phyloP scores from a whole-genome alignment of 2,888 invertebrate species.

The Clusia tigrina region DNA sequence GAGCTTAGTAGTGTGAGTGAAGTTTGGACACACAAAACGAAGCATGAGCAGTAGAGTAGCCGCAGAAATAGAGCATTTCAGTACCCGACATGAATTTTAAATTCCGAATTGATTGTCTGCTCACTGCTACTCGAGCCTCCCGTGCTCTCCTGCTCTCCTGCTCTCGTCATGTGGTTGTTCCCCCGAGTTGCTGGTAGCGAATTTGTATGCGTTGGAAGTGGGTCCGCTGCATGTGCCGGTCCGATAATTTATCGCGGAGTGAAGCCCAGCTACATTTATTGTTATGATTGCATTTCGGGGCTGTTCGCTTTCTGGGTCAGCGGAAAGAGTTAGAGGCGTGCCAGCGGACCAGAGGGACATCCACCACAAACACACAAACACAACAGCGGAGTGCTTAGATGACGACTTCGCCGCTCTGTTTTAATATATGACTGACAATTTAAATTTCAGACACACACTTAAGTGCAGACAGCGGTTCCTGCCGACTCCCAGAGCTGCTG shows the following conservation, averaged over 20 bases:
- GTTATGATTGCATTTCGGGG: neutral
- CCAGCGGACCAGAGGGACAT: neutral
- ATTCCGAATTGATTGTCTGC: neutral
- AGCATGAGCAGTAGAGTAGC: neutral
- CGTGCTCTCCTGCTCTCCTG: neutral
- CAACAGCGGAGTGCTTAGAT: neutral
- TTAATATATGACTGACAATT: too few species aligned
- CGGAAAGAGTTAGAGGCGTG: neutral
- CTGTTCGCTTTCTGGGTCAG: conserved; percentile 5
- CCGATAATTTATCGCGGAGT: neutral
- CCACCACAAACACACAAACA: neutral
- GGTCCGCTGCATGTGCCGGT: neutral
- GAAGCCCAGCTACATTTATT: neutral
- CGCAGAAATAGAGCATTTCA: neutral
- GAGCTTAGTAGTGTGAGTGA: neutral
- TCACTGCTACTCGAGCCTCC: neutral
- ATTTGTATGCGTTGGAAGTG: neutral
- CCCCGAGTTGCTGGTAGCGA: neutral
- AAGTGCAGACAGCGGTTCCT: neutral
- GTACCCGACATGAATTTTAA: conserved; percentile 4
- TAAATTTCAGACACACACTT: neutral
- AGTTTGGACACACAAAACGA: neutral
- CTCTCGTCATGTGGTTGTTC: too few species aligned
- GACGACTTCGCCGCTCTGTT: too few species aligned
- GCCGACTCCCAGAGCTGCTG: too few species aligned